Evolutionary conservation across 2,888 invertebrate genomes (phyloP), one percentile per base, ranked within the genome.

Genomic region (Abscondita cerata): DNA sequence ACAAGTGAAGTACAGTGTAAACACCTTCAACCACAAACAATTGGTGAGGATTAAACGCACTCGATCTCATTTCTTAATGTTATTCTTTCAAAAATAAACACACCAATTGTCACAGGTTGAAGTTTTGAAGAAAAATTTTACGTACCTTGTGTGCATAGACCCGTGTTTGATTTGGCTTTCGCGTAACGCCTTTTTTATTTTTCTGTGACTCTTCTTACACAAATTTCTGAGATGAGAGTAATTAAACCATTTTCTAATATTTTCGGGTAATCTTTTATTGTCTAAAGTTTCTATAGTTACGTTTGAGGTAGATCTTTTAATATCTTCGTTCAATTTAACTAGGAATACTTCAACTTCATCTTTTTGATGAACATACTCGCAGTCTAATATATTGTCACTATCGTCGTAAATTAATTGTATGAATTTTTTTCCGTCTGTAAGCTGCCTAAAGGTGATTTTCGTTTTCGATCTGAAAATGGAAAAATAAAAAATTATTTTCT

Each of bases 401-500:
- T 83, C 83, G 53, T 86, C 82, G 82, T 88, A 89, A 68, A 90
- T 89, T 33, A 89, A 78, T 80, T 90, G 89, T 47, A 90, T 84
- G 77, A 90, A 84, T 78, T 87, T 86, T 70, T 82, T 82, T 58
- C 89, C 88, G 74, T 89, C 87, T n/a, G 87, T 85, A 68, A 90
- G 80, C 76, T 90, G 89, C 15, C 89, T 86, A 18, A 89, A 83
- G 68, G 83, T 84, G 16, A 89, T 75, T 1, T 86, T 86, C 50
- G 76, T 76, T 59, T 86, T 85, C 82, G 18, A 67, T 31, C 62
- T 62, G 46, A 19, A 61, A 60, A 25, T 25, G 6, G 6, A 25
- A 25, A 25, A 25, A 25, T 25, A 25, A 25, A n/a, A n/a, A n/a
- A n/a, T n/a, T n/a, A n/a, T n/a, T n/a, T n/a, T n/a, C n/a, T 25